Percentiles rank a stretch among this genome's conserved stretches.
Evolutionary conservation across 2,113 vertebrate species (phyloP).

Genomic region (Mystacornis crossleyi): DNA sequence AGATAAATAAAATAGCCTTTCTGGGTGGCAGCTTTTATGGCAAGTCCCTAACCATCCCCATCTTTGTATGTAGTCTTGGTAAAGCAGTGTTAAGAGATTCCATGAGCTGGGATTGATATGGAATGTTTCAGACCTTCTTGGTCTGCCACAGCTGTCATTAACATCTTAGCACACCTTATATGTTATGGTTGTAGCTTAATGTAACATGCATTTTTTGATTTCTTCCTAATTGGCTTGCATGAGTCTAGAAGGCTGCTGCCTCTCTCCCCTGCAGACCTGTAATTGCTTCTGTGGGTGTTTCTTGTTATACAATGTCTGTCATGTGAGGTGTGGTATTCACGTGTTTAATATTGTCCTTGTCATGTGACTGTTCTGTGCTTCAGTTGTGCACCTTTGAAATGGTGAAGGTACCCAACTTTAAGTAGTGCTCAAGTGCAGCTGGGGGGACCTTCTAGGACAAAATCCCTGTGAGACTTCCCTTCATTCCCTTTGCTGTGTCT

Average conservation of each 20-base stretch:
- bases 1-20: background rate
- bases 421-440: background rate
- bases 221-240: background rate
- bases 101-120: background rate
- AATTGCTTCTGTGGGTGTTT: background rate
- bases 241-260: background rate
- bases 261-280: background rate
- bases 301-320: background rate
- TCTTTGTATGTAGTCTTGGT: background rate
- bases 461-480: background rate
- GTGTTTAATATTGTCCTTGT: background rate
- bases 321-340: background rate
- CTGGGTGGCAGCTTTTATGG: background rate
- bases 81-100: background rate
- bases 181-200: background rate
- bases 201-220: background rate
- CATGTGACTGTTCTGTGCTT: background rate
- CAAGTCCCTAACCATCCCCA: background rate
- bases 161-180: rapidly evolving
- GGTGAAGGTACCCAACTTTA: background rate
- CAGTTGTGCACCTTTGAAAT: background rate
- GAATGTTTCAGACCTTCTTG: background rate
- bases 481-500: background rate
- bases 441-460: background rate
- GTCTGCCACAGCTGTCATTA: background rate